Conservation (phyloP, 2,113 vertebrate genomes). For the Corythaeola cristata region DNA sequence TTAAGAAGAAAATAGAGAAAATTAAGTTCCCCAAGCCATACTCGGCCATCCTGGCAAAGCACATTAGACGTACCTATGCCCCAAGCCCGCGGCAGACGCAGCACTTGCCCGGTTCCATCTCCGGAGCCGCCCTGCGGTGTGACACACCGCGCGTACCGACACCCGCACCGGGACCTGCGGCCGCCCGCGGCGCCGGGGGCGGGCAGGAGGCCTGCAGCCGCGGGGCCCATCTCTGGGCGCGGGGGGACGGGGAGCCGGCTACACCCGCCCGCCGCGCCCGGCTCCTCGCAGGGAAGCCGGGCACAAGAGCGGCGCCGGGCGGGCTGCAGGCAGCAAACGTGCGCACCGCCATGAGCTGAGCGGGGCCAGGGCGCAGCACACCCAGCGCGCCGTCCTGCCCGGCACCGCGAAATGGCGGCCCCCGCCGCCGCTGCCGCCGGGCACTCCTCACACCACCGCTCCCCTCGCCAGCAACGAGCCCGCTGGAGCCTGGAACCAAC, state of each 20-base stretch:
- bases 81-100: not conserved
- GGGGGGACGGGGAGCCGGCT: not conserved
- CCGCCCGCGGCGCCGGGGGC: not conserved
- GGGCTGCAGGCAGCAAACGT: rapidly evolving
- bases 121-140: not conserved
- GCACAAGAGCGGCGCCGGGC: no score
- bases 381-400: not conserved
- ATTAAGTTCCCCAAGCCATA: no score
- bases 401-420: not conserved
- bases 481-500: no score
- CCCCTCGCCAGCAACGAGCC: not conserved
- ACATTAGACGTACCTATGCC: rapidly evolving
- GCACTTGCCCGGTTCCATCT: no score
- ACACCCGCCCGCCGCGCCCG: no score
- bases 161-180: not conserved
- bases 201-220: not conserved
- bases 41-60: no score
- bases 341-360: not conserved
- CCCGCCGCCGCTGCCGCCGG: not conserved
- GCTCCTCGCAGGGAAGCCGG: rapidly evolving
- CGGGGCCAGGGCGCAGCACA: rapidly evolving
- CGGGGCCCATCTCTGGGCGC: no score
- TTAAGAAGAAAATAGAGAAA: not conserved
- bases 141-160: not conserved
- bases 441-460: not conserved